phyloP scores from a whole-genome alignment of 2,797 vertebrate genomes.

The Cichlasoma orientale region DNA sequence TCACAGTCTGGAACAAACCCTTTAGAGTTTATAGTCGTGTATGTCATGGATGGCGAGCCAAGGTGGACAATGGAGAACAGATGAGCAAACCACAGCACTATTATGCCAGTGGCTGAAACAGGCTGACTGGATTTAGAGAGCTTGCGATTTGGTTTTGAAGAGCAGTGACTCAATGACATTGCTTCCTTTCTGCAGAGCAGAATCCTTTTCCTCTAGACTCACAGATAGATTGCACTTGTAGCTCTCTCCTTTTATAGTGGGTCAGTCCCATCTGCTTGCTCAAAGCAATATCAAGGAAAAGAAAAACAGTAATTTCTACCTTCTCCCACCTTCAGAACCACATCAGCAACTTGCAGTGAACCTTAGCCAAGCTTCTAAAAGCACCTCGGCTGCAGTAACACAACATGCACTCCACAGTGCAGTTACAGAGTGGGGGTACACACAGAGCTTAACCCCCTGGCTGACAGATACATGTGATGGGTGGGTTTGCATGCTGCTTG shows the following conservation, averaged over 20 bases:
- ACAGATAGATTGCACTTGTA: slow-evolving; percentile 62
- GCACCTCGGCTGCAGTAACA: slow-evolving; percentile 53
- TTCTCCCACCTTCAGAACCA: slow-evolving; percentile 36
- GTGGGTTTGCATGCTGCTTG: slow-evolving; percentile 85
- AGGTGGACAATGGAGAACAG: slow-evolving; percentile 67
- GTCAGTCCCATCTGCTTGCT: slow-evolving; percentile 51
- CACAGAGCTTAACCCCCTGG: slow-evolving; percentile 72
- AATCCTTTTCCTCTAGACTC: slow-evolving; percentile 48
- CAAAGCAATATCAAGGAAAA: slow-evolving; percentile 43
- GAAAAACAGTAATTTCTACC: slow-evolving; percentile 48
- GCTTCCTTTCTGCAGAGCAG: slow-evolving; percentile 47
- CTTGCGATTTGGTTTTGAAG: slow-evolving; percentile 74
- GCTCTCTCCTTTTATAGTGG: slow-evolving; percentile 38
- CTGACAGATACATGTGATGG: slow-evolving; percentile 77
- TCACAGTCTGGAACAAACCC: slow-evolving; percentile 71
- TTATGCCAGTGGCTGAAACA: slow-evolving; percentile 65
- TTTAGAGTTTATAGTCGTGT: slow-evolving; percentile 73
- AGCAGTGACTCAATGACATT: slow-evolving; percentile 69
- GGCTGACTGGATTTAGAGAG: slow-evolving; percentile 69
- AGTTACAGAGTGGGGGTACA: slow-evolving; percentile 64
- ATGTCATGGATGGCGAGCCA: slow-evolving; percentile 67
- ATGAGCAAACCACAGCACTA: slow-evolving; percentile 56
- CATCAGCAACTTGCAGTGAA: slow-evolving; percentile 40
- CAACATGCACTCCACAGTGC: slow-evolving; percentile 62
- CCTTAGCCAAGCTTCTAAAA: slow-evolving; percentile 49